Evolutionary conservation across 2,797 vertebrate genomes (phyloP).

Genomic region (Diglossa cyanea): DNA sequence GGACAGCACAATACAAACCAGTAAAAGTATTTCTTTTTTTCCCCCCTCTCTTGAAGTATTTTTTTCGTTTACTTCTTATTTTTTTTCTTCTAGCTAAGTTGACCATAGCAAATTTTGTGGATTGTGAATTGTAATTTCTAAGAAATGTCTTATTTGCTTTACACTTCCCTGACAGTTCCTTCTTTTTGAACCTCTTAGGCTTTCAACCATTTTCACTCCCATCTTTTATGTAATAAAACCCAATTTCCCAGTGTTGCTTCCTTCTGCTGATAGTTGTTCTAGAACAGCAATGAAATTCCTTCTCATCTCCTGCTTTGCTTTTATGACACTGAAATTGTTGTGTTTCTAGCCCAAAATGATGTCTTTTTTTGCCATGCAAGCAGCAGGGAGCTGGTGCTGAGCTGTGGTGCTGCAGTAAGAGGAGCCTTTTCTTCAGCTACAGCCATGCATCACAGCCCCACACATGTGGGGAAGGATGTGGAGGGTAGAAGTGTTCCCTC

Average conservation of each 20-base stretch:
- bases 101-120: not conserved
- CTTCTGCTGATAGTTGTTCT: not conserved
- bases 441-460: not conserved
- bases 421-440: not conserved
- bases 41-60: fast-evolving
- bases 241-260: not conserved
- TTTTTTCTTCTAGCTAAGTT: not conserved
- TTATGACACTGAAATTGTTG: not conserved
- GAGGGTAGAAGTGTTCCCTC: not conserved
- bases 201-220: not conserved
- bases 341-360: fast-evolving
- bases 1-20: not conserved
- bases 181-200: not conserved
- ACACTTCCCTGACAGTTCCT: not conserved
- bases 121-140: not conserved
- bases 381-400: not conserved
- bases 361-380: not conserved
- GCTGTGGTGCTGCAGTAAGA: not conserved
- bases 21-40: not conserved
- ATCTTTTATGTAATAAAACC: not conserved
- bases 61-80: not conserved
- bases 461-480: not conserved
- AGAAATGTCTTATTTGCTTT: not conserved
- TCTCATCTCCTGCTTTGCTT: not conserved
- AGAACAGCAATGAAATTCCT: not conserved